These are phyloP conservation scores for Barbus barbus DNA, from an alignment of 2,113 vertebrate genomes.

Conservation along the genomic window DNA sequence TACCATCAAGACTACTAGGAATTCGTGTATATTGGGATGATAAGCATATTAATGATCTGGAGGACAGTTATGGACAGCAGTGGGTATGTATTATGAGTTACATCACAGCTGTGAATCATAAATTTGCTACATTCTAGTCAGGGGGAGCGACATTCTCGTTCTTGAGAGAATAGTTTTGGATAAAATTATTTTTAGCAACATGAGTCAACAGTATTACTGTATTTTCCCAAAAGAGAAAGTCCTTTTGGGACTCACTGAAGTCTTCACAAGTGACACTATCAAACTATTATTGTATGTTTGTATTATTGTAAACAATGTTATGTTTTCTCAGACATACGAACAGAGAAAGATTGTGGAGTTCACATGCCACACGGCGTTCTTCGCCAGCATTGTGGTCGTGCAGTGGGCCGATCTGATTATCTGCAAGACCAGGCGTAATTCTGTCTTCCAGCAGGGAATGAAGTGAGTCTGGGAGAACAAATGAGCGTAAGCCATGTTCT, in stretches of 20 bases:
- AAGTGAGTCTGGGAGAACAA: constrained; percentile 73
- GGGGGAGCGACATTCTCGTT: background rate
- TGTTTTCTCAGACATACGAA: constrained; percentile 78
- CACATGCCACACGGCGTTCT: constrained; percentile 88
- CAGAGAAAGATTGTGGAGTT: constrained; percentile 90
- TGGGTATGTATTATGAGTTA: too few relatives aligned
- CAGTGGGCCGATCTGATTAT: constrained; percentile 89
- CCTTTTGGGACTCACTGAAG: background rate
- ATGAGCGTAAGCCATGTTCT: background rate
- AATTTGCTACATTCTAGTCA: background rate
- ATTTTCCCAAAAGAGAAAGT: background rate
- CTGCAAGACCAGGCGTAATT: constrained; percentile 88
- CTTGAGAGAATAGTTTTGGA: background rate
- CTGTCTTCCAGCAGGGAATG: constrained; percentile 89
- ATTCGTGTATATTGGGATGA: constrained; percentile 83
- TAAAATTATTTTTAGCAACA: background rate
- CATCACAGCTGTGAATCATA: background rate
- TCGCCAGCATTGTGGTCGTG: constrained; percentile 86
- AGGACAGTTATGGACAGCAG: constrained; percentile 74
- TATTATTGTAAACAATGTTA: background rate
- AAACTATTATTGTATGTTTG: background rate
- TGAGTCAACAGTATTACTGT: background rate
- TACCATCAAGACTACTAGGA: constrained; percentile 77
- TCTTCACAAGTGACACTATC: background rate
- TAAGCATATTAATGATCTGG: constrained; percentile 79